Conservation (phyloP, 2,888 invertebrate genomes). For the Ectobius pallidus region DNA sequence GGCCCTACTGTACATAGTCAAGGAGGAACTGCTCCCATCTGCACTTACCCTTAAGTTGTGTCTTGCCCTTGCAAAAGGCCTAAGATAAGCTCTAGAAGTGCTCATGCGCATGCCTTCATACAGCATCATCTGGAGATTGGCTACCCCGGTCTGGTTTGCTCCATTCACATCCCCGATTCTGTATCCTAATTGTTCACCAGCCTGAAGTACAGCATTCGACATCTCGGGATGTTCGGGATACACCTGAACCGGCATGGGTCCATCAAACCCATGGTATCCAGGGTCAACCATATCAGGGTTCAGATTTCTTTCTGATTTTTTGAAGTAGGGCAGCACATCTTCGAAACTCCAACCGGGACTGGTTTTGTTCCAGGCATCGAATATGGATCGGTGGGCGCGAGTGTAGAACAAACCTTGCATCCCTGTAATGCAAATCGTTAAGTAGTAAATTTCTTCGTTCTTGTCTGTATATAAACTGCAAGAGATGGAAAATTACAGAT, state of each 20-base stretch:
- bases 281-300: slow-evolving; percentile 37
- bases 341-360: slow-evolving; percentile 62
- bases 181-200: slow-evolving; percentile 52
- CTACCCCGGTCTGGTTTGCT: slow-evolving; percentile 42
- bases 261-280: slow-evolving; percentile 53
- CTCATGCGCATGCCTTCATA: slow-evolving; percentile 51
- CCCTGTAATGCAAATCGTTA: not conserved
- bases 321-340: slow-evolving; percentile 51
- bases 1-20: no score
- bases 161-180: slow-evolving; percentile 52
- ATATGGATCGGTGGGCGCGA: slow-evolving; percentile 69
- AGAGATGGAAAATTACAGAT: no score
- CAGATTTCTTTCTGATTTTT: slow-evolving; percentile 52
- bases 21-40: no score
- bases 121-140: slow-evolving; percentile 47
- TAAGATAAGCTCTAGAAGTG: slow-evolving; percentile 61
- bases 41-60: slow-evolving; percentile 16
- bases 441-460: no score
- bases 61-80: slow-evolving; percentile 43
- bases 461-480: no score
- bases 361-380: slow-evolving; percentile 68
- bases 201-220: slow-evolving; percentile 52
- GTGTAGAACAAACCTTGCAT: slow-evolving; percentile 60
- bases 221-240: slow-evolving; percentile 53
- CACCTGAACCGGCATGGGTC: slow-evolving; percentile 53